Evolutionary conservation across 2,113 vertebrate species (phyloP), one percentile per base, ranked within the genome.

Genomic region (Thryonomys swinderianus): DNA sequence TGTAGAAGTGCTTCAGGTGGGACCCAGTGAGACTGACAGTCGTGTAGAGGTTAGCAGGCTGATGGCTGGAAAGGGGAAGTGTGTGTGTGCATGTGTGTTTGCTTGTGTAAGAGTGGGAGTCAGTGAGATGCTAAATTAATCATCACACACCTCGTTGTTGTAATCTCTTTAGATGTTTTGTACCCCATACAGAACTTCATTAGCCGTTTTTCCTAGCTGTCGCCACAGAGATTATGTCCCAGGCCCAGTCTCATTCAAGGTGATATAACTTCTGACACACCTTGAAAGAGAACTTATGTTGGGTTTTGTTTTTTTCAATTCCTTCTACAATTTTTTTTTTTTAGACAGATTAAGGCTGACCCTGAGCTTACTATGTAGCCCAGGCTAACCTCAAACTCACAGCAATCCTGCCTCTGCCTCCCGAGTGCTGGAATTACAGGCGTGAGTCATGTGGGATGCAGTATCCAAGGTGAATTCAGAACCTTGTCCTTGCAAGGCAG

Each of bases 231-330:
- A 37, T 32, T 30, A 9, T 42, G 23, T 74, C 34, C 42, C 53
- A 57, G 71, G 30, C 42, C 48, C 69, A 40, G 1, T 69, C 79
- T 81, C 85, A 30, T 42, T 55, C 42, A 79, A 93, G 30, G 59
- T 79, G 62, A 84, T n/a, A 92, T 51, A 81, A 73, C 84, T 78
- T 57, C 64, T 55, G 23, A 94, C 21, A 94, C 78, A 55, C 53
- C 7, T 78, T 69, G 17, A 57, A 64, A 81, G 25, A 87, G 37
- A 90, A 48, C 27, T 37, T 64, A 5, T 0, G 7, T 62, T 25
- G 59, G 10, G 48, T 51, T 0, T 34, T 40, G 30, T 55, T 18
- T 21, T 25, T 40, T n/a, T 13, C 53, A 27, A 55, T 91, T 87
- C 66, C 80, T 95, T 71, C 53, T 48, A 51, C n/a, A n/a, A n/a